phyloP scores from a whole-genome alignment of 2,888 invertebrate species.

The Dione vanillae region DNA sequence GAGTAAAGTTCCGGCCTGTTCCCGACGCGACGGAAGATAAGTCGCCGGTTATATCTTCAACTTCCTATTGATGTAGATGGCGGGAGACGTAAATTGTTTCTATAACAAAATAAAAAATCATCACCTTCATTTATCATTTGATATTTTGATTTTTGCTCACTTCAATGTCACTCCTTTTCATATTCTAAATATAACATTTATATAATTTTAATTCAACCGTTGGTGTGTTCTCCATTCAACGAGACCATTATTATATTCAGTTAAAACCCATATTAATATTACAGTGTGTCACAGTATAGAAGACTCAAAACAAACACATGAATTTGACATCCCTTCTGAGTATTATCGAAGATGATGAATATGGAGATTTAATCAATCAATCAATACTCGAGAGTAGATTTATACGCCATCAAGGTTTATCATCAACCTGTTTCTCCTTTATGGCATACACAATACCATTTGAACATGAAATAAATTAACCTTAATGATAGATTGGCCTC shows the following conservation, averaged over 20 bases:
- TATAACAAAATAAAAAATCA: constrained; percentile 15
- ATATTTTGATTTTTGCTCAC: too few species aligned
- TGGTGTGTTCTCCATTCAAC: too few species aligned
- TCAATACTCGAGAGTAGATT: constrained; percentile 16
- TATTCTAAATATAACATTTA: too few species aligned
- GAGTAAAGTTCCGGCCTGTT: constrained; percentile 40
- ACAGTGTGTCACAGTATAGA: too few species aligned
- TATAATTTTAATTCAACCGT: too few species aligned
- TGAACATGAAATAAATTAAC: too few species aligned
- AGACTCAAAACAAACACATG: constrained; percentile 11
- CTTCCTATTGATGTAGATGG: constrained; percentile 36
- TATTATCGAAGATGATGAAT: constrained; percentile 26
- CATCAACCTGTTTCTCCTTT: constrained; percentile 18
- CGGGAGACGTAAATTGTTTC: constrained; percentile 22
- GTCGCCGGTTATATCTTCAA: constrained; percentile 36
- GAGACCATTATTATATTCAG: too few species aligned
- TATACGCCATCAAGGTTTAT: constrained; percentile 18
- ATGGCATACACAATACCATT: too few species aligned
- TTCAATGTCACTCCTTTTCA: too few species aligned
- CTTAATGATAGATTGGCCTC: too few species aligned
- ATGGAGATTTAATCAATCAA: constrained; percentile 23
- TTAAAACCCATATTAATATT: too few species aligned
- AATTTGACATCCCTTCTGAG: constrained; percentile 13
- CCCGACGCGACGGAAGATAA: constrained; percentile 31
- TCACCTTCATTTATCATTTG: background rate